Evolutionary conservation across 92 coral and sea anemone species (phyloP), one percentile per base, ranked within the genome.

Genomic region (Scolanthus callimorphus): DNA sequence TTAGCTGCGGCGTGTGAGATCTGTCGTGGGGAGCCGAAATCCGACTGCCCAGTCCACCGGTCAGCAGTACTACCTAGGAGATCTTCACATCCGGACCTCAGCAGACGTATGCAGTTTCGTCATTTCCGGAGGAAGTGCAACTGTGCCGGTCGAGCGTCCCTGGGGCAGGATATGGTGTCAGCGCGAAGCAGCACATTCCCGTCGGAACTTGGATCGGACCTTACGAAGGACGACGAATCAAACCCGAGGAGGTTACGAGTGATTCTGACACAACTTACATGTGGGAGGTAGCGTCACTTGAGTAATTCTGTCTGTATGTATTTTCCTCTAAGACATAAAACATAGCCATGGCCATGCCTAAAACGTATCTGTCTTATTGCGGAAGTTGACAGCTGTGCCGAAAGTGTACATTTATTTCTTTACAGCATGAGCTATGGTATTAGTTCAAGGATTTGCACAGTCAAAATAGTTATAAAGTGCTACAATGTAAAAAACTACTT

Each of bases 221-320:
- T 37, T 94, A 94, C 71, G 99, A 94, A 55, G 99, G 99, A 19
- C 76, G 73, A 30, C 85, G 83, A 34, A 73, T 85, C 17, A 77
- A 76, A 55, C 60, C 81, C 50, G 97, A 94, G 34, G 99, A 94
- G 9, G 65, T 89, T 30, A 64, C 84, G 63, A 82, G 67, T 31
- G 77, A 86, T 2, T 73, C 73, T 24, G 97, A 94, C 55, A 89
- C 99, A 0, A 80, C 89, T 23, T 94, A 94, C 67, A 83, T 94
- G 91, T 94, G 99, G 99, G 99, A 94, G 99, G 99, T 94, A 77
- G 17, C 70, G 17, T n/a, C n/a, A n/a, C n/a, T n/a, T n/a, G n/a
- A n/a, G n/a, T n/a, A n/a, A n/a, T n/a, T n/a, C n/a, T n/a, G n/a
- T n/a, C n/a, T n/a, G n/a, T n/a, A n/a, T n/a, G n/a, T n/a, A n/a